Percentiles rank a stretch among this genome's conserved stretches.
Evolutionary conservation across 2,797 vertebrate species (phyloP).

Genomic region (Antrozous pallidus): DNA sequence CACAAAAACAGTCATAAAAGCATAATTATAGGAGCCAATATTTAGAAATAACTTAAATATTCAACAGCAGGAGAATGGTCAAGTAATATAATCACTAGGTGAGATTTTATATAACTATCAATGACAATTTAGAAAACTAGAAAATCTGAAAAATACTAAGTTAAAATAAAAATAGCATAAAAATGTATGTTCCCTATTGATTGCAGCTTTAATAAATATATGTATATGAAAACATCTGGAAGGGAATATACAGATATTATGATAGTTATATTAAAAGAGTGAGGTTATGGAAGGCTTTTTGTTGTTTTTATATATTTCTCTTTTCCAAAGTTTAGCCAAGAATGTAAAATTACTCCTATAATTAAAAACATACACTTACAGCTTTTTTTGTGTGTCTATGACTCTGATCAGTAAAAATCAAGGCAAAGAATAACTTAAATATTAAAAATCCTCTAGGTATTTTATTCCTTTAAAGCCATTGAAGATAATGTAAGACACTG

Average conservation of each 20-base stretch:
- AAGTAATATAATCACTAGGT: not conserved
- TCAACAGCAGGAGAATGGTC: not conserved
- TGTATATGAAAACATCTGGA: not conserved
- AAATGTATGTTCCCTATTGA: not conserved
- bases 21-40: not conserved
- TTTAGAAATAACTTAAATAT: conserved; percentile 37
- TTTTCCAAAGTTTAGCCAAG: not conserved
- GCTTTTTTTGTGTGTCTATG: not conserved
- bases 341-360: conserved; percentile 1
- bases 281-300: not conserved
- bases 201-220: not conserved
- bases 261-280: not conserved
- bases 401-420: conserved; percentile 10
- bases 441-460: not conserved
- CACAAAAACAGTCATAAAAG: not conserved
- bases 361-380: not conserved
- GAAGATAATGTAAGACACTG: not conserved
- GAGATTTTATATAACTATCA: not conserved
- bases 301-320: not conserved
- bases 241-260: not conserved
- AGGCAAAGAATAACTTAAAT: not conserved
- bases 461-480: not conserved
- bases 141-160: conserved; percentile 11
- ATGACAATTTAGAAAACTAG: conserved; percentile 9
- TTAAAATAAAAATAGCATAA: not conserved